Base-by-base conservation (phyloP, 2,113 vertebrate species). In the Fregetta grallaria region DNA sequence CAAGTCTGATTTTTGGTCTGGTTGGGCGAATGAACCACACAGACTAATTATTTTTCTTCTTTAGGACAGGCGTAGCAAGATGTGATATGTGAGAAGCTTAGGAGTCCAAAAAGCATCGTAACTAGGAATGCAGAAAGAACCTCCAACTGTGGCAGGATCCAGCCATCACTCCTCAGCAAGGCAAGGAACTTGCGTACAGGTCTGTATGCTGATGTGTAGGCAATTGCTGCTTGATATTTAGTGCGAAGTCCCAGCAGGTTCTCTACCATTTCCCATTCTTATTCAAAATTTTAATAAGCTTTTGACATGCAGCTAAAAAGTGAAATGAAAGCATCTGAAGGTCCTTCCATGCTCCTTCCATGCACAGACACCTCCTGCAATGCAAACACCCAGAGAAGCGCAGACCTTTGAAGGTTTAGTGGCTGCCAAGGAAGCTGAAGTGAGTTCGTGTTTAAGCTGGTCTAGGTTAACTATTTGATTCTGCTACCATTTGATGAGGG, bases 191-290 rank as follows among this genome's bases (percentile, higher is more conserved):
- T 38, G 38, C 10, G 38, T 38, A 38, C 13, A 47, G 7, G 8
- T 63, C 29, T 55, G 15, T n/a, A 49, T 0, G 1, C 7, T 63
- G 66, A 79, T 10, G 5, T 0, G 2, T 49, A 70, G 20, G 10
- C 49, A 49, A 55, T 34, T 70, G 20, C 11, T 71, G 13, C 4
- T 56, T 73, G 23, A 42, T 49, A n/a, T 42, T 68, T 61, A 75
- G 7, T 76, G 42, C 26, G 27, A 65, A 63, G 21, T 36, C 32
- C 21, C 42, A 85, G 26, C 15, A 71, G 15, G 13, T 23, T 55
- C 36, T 72, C 21, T 65, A 36, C 26, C 15, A 42, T 34, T 15
- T 85, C 50, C 18, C 13, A 27, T 74, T 59, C 36, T 32, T 52
- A 79, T 56, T 84, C 25, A 84, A 49, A 70, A 84, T 36, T 32